phyloP scores from a whole-genome alignment of 2,888 invertebrate genomes.

The Philereme vetulata region DNA sequence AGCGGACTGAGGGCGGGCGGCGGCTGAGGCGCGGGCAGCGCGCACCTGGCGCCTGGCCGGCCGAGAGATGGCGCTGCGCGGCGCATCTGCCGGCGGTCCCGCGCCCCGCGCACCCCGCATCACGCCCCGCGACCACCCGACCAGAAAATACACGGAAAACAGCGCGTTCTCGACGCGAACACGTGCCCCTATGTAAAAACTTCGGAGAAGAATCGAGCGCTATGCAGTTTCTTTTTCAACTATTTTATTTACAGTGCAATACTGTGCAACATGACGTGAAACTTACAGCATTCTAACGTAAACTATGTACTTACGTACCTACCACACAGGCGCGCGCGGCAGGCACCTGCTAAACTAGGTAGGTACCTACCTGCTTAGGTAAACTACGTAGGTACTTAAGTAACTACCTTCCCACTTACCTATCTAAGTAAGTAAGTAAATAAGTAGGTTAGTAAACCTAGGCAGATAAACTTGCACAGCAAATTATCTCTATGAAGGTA shows the following conservation, averaged over 20 bases:
- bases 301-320: background rate
- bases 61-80: constrained; percentile 81
- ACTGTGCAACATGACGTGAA: background rate
- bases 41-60: constrained; percentile 69
- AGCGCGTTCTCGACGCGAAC: constrained; percentile 70
- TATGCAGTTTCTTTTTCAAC: constrained; percentile 55
- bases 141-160: constrained; percentile 81
- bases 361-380: constrained; percentile 1
- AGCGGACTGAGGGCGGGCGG: constrained; percentile 81
- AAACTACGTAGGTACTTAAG: constrained; percentile 4
- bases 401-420: constrained; percentile 11
- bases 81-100: constrained; percentile 74
- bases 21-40: constrained; percentile 73
- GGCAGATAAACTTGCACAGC: no score
- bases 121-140: constrained; percentile 56
- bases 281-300: background rate
- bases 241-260: constrained; percentile 21
- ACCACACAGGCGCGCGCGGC: background rate
- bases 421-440: background rate
- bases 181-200: constrained; percentile 78
- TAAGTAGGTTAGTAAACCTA: no score
- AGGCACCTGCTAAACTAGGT: background rate
- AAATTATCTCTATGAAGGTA: background rate
- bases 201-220: constrained; percentile 59
- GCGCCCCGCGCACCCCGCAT: constrained; percentile 50